These are phyloP conservation scores for Aphidoletes aphidimyza DNA, from an alignment of 2,888 invertebrate genomes.

Conservation along the genomic window DNA sequence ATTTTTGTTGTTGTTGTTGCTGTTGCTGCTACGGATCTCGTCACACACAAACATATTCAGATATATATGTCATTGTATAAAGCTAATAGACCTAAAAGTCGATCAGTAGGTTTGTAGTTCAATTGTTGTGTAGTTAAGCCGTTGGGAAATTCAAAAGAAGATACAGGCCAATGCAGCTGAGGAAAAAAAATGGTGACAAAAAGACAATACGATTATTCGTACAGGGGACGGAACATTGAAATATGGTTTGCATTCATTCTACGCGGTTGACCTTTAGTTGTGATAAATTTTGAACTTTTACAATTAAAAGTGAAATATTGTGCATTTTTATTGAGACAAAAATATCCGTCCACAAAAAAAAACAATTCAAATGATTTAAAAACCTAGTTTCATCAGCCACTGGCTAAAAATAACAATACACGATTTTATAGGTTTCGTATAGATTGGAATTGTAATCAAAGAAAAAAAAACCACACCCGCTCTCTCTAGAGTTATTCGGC, in stretches of 20 bases:
- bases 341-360: too few species aligned
- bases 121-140: background rate
- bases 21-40: too few species aligned
- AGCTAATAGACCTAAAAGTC: background rate
- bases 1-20: background rate
- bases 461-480: slow-evolving; percentile 26
- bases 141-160: background rate
- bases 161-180: background rate
- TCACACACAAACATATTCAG: background rate
- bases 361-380: too few species aligned
- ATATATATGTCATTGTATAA: background rate
- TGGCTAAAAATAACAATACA: background rate
- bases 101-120: slow-evolving; percentile 49
- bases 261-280: too few species aligned
- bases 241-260: too few species aligned
- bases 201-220: too few species aligned
- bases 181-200: background rate
- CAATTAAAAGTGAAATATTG: too few species aligned
- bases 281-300: too few species aligned
- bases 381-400: background rate
- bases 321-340: too few species aligned
- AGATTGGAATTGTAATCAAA: slow-evolving; percentile 25
- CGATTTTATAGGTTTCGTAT: background rate
- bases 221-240: too few species aligned
- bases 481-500: background rate